Evolutionary conservation across 2,113 vertebrate species (phyloP).

Genomic region (Ochotona princeps): DNA sequence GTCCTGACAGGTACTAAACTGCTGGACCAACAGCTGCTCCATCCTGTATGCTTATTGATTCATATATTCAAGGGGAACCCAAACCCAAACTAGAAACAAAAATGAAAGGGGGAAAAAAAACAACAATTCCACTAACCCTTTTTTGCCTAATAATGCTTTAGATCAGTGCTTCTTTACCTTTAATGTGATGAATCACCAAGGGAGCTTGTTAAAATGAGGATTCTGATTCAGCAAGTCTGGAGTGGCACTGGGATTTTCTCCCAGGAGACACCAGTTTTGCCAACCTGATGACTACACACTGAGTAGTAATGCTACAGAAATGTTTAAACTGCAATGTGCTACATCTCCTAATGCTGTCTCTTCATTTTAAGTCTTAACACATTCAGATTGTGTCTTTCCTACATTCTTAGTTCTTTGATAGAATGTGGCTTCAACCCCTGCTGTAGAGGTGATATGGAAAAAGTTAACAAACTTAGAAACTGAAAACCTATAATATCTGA

Average conservation of each 20-base stretch:
- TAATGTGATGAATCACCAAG: background rate
- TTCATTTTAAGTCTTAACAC: background rate
- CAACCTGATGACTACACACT: background rate
- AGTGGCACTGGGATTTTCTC: background rate
- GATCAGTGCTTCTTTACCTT: background rate
- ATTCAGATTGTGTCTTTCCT: background rate
- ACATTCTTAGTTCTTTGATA: background rate
- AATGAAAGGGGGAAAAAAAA: too few species aligned
- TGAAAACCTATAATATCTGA: background rate
- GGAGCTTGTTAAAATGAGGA: background rate
- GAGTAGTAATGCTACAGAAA: background rate
- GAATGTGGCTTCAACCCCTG: background rate
- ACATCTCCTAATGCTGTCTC: background rate
- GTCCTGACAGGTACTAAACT: too few species aligned
- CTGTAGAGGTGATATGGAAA: background rate
- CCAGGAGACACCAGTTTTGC: background rate
- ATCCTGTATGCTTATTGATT: background rate
- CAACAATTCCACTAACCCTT: background rate
- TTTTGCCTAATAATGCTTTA: background rate
- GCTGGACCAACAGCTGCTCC: too few species aligned
- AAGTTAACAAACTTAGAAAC: background rate
- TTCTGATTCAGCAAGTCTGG: background rate
- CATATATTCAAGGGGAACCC: background rate
- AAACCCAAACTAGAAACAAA: background rate
- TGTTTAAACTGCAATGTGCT: background rate